Conservation (phyloP, 2,888 invertebrate genomes). For the Lymantria dispar region DNA sequence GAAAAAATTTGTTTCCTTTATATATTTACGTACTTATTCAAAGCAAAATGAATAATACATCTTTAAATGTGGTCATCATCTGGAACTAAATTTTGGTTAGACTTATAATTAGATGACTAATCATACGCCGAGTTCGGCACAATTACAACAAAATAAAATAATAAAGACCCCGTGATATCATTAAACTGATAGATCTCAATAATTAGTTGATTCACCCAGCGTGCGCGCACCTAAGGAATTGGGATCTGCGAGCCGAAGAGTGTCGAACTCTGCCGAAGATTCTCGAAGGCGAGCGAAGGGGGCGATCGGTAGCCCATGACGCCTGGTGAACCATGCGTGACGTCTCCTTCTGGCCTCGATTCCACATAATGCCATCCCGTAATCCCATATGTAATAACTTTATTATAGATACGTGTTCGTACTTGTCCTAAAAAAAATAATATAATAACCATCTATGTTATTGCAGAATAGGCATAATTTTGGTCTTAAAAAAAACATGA, state of each 20-base stretch:
- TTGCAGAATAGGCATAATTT: not conserved
- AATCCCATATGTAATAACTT: conserved; percentile 43
- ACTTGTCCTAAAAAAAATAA: not conserved
- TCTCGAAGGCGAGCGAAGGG: conserved; percentile 55
- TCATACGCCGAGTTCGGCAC: conserved; percentile 26
- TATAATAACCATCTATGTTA: not conserved
- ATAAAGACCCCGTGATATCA: conserved; percentile 51
- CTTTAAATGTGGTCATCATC: conserved; percentile 16
- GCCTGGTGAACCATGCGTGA: conserved; percentile 55
- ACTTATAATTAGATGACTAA: conserved; percentile 32
- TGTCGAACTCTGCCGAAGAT: conserved; percentile 53
- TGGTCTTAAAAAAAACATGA: no score
- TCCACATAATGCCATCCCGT: conserved; percentile 49
- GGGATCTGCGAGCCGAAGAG: conserved; percentile 42
- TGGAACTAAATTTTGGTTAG: conserved; percentile 21
- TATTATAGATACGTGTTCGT: conserved; percentile 13
- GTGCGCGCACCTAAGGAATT: conserved; percentile 53
- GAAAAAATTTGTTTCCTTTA: conserved; percentile 5
- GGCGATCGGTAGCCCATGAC: conserved; percentile 65
- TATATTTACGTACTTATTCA: conserved; percentile 3
- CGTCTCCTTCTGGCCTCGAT: conserved; percentile 54
- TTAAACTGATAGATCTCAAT: conserved; percentile 55
- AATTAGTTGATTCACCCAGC: conserved; percentile 52
- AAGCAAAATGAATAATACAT: conserved; percentile 8
- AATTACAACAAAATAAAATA: conserved; percentile 46